These are phyloP conservation scores for Caenorhabditis briggsae DNA, from an alignment of 1,140 invertebrate species.

Conservation along the genomic window DNA sequence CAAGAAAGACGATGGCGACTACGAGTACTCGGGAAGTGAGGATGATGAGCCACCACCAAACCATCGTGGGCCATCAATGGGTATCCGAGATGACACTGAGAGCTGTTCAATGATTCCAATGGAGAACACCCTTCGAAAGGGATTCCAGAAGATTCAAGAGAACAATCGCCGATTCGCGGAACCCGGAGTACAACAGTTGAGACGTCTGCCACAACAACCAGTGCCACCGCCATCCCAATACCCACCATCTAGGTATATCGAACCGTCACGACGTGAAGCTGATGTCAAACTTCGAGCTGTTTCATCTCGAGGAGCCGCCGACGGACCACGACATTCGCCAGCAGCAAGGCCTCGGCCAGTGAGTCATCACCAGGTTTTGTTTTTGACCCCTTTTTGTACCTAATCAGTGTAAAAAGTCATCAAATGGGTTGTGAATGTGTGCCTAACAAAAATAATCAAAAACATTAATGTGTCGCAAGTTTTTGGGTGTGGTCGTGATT, in stretches of 20 bases:
- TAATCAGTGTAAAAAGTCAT: neutral
- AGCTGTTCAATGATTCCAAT: constrained; percentile 90
- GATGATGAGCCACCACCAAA: constrained; percentile 78
- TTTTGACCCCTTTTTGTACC: neutral
- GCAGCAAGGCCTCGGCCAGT: constrained; percentile 52
- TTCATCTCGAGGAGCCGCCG: constrained; percentile 55
- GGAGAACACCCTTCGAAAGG: constrained; percentile 90
- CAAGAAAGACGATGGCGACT: constrained; percentile 75
- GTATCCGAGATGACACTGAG: constrained; percentile 79
- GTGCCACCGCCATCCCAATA: constrained; percentile 42
- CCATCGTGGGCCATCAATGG: constrained; percentile 81
- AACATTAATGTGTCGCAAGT: neutral
- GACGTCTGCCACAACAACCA: constrained; percentile 67
- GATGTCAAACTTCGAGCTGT: constrained; percentile 62
- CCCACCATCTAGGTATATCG: constrained; percentile 35
- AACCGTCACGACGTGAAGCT: constrained; percentile 36
- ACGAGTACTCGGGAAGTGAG: constrained; percentile 78
- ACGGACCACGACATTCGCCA: constrained; percentile 26
- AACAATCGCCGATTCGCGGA: constrained; percentile 80
- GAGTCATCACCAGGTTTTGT: constrained; percentile 63
- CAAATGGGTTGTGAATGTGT: neutral
- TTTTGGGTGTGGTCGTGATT: neutral
- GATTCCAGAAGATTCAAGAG: constrained; percentile 95
- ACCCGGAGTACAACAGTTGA: constrained; percentile 81
- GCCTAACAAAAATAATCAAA: neutral